These are phyloP conservation scores for Lepidurus arcticus DNA, from an alignment of 1,140 invertebrate genomes.

Conservation along the genomic window DNA sequence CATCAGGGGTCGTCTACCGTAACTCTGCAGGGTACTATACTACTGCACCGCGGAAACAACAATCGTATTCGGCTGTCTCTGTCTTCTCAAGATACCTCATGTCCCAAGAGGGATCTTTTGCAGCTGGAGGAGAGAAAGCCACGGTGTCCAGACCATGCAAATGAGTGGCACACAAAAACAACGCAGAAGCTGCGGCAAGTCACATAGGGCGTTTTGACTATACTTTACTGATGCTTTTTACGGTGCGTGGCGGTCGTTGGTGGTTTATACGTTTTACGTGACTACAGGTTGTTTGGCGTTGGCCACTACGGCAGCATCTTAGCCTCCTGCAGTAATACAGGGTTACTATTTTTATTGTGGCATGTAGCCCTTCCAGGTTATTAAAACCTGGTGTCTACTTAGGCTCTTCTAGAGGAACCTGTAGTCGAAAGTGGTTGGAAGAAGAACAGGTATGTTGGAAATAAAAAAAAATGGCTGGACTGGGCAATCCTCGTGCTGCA, in stretches of 20 bases:
- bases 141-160: background rate
- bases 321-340: background rate
- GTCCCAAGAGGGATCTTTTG: background rate
- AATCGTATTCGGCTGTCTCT: background rate
- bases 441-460: too few relatives aligned
- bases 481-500: too few relatives aligned
- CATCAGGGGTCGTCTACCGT: background rate
- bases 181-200: slow-evolving; percentile 15
- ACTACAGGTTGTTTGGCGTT: background rate
- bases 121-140: background rate
- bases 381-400: too few relatives aligned
- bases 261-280: slow-evolving; percentile 6
- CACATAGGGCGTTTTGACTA: background rate
- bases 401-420: too few relatives aligned
- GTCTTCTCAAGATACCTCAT: background rate
- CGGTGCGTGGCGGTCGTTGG: background rate
- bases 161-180: background rate
- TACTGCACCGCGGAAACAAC: background rate
- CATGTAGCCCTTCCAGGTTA: background rate
- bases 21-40: background rate
- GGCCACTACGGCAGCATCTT: background rate
- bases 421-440: too few relatives aligned
- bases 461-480: too few relatives aligned
- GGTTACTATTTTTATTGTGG: background rate
- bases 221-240: background rate